Evolutionary conservation across 1,140 invertebrate species (phyloP).

Genomic region (Bactericera cockerelli): DNA sequence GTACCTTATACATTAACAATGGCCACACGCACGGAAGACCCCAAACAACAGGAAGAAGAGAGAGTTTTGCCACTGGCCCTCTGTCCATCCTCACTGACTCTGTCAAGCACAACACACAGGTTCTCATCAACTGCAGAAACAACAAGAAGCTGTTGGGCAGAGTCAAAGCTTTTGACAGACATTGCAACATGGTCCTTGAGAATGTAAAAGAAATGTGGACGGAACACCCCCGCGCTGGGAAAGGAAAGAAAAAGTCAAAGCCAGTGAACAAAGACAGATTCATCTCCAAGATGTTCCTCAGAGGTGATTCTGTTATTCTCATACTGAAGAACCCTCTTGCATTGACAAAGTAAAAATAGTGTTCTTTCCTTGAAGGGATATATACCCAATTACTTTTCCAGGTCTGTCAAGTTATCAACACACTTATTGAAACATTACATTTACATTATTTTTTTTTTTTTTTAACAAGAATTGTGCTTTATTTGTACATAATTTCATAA

Average conservation of each 20-base stretch:
- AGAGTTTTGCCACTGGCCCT: conserved; percentile 98
- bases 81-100: conserved; percentile 94
- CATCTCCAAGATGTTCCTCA: conserved; percentile 98
- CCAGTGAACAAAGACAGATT: conserved; percentile 98
- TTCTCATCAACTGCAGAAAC: conserved; percentile 40
- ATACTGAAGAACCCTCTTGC: conserved; percentile 78
- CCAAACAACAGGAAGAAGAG: conserved; percentile 76
- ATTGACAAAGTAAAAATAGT: neutral
- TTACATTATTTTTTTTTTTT: too few relatives aligned
- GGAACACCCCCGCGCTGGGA: conserved; percentile 88
- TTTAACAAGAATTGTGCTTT: too few relatives aligned
- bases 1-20: too few relatives aligned
- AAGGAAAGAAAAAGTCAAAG: conserved; percentile 97
- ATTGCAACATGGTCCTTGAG: conserved; percentile 99
- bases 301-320: conserved; percentile 96
- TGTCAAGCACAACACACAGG: conserved; percentile 95
- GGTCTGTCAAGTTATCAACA: too few relatives aligned
- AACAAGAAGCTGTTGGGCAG: conserved; percentile 95
- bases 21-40: neutral
- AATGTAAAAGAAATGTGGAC: conserved; percentile 99
- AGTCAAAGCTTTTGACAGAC: conserved; percentile 97
- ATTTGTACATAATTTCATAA: too few relatives aligned
- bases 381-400: too few relatives aligned
- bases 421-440: too few relatives aligned
- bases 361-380: too few relatives aligned